phyloP scores from a whole-genome alignment of 2,797 vertebrate species.

The Enoplosus armatus region DNA sequence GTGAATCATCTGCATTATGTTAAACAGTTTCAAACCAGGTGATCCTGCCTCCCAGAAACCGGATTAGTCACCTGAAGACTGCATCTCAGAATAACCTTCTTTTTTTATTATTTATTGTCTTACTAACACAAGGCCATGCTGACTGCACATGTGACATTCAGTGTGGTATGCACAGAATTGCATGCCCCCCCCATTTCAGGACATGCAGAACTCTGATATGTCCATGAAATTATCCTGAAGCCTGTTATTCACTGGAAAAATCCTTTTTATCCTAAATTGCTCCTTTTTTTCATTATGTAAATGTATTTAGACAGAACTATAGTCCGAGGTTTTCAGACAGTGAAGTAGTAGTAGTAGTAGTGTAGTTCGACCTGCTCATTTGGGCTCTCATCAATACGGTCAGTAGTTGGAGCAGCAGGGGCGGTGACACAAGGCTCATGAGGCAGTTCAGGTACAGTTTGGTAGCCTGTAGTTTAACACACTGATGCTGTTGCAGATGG shows the following conservation, averaged over 20 bases:
- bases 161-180: not conserved
- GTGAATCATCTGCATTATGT: not conserved
- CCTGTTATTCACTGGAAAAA: too few species aligned
- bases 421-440: not conserved
- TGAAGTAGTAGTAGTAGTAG: too few species aligned
- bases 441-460: not conserved
- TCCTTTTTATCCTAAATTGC: too few species aligned
- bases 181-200: too few species aligned
- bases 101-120: too few species aligned
- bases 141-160: not conserved
- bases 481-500: constrained; percentile 61
- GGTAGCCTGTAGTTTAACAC: not conserved
- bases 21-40: not conserved
- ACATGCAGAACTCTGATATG: too few species aligned
- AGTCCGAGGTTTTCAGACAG: too few species aligned
- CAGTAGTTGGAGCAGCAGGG: not conserved
- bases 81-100: not conserved
- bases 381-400: not conserved
- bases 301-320: too few species aligned
- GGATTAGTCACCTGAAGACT: not conserved
- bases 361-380: too few species aligned
- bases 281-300: too few species aligned
- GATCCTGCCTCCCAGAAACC: not conserved
- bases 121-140: not conserved
- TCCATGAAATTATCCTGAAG: too few species aligned